phyloP scores from a whole-genome alignment of 2,797 vertebrate genomes.

The Jordanella pulchra region DNA sequence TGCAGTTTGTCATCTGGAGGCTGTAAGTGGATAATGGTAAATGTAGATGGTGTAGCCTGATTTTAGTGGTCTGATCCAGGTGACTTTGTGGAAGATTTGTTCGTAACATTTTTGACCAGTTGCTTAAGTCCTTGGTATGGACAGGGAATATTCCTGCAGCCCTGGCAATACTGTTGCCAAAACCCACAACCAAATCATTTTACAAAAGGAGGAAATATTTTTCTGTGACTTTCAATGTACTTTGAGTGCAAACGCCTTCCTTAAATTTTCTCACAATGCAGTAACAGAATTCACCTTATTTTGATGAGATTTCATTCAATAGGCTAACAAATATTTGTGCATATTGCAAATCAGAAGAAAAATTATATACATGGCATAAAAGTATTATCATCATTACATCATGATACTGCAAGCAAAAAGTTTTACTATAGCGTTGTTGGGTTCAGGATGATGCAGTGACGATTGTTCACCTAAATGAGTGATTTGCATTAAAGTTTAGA shows the following conservation, averaged over 20 bases:
- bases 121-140: background rate
- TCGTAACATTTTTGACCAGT: background rate
- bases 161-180: background rate
- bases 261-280: background rate
- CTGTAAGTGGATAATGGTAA: background rate
- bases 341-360: background rate
- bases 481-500: background rate
- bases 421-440: background rate
- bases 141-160: background rate
- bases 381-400: background rate
- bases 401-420: background rate
- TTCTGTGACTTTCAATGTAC: background rate
- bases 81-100: constrained; percentile 5
- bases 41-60: background rate
- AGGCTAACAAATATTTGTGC: background rate
- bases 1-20: background rate
- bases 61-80: constrained; percentile 6
- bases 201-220: constrained; percentile 9
- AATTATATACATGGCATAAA: background rate
- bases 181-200: background rate
- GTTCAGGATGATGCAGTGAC: background rate
- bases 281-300: background rate
- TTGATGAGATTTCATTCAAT: background rate
- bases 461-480: background rate
- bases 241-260: background rate